Conservation (phyloP, 2,797 vertebrate genomes). For the Hapalemur alaotrensis region DNA sequence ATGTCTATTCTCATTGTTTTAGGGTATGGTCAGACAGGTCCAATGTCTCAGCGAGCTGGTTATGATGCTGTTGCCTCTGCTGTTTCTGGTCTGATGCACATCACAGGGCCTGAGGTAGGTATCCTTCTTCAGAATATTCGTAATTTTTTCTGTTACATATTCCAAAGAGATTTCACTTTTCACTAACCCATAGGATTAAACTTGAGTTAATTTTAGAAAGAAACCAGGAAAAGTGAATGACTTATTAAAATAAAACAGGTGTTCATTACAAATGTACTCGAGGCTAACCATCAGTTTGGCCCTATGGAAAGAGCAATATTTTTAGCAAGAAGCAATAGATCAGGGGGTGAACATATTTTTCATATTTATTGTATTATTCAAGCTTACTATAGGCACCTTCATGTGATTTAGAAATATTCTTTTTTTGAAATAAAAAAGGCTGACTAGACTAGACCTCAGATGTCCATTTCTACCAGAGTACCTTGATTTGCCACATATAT, state of each 20-base stretch:
- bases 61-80: slow-evolving; percentile 95
- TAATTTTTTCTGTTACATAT: background rate
- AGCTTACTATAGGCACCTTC: background rate
- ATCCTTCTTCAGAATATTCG: background rate
- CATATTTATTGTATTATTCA: background rate
- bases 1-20: slow-evolving; percentile 40
- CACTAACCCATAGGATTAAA: background rate
- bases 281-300: background rate
- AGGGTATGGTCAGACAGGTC: slow-evolving; percentile 96
- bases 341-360: background rate
- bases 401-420: background rate
- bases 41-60: slow-evolving; percentile 90
- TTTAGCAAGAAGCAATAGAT: slow-evolving; percentile 11
- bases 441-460: background rate
- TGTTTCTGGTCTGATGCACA: slow-evolving; percentile 95
- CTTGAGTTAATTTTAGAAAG: slow-evolving; percentile 30
- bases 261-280: background rate
- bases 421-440: background rate
- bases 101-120: slow-evolving; percentile 95
- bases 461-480: background rate
- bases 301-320: background rate
- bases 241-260: background rate
- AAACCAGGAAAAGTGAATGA: background rate
- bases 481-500: background rate
- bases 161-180: background rate